Conservation (phyloP, 2,888 invertebrate species). For the Cetonia aurata region DNA sequence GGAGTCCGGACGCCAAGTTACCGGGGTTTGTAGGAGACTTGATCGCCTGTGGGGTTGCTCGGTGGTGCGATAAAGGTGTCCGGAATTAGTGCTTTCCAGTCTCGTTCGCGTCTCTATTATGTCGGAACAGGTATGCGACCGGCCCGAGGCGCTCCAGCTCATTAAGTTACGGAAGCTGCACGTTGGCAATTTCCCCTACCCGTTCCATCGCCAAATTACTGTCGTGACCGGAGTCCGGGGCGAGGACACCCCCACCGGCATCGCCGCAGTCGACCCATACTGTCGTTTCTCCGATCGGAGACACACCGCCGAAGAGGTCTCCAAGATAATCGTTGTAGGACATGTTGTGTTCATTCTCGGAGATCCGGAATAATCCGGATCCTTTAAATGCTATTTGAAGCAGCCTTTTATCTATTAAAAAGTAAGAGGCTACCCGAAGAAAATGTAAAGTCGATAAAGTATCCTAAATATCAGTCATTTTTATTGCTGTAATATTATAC, state of each 20-base stretch:
- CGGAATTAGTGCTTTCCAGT: conserved; percentile 51
- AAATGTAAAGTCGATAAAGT: too few relatives aligned
- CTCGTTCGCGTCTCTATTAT: conserved; percentile 56
- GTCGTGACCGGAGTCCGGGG: conserved; percentile 64
- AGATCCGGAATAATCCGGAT: conserved; percentile 1
- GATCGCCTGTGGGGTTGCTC: conserved; percentile 39
- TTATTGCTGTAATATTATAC: too few relatives aligned
- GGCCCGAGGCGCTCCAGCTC: conserved; percentile 54
- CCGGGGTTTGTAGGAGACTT: conserved; percentile 32
- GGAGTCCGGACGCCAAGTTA: conserved; percentile 17
- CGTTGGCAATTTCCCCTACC: conserved; percentile 67
- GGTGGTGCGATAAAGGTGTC: conserved; percentile 42
- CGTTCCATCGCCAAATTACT: conserved; percentile 65
- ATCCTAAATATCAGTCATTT: too few relatives aligned
- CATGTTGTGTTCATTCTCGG: conserved; percentile 10
- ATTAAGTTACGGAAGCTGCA: conserved; percentile 68
- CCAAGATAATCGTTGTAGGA: conserved; percentile 34
- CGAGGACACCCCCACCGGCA: conserved; percentile 43
- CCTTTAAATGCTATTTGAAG: conserved; percentile 22
- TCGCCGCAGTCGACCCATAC: conserved; percentile 45
- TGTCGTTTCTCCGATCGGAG: conserved; percentile 1
- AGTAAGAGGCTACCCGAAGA: too few relatives aligned
- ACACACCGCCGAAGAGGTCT: conserved; percentile 23
- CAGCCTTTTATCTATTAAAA: too few relatives aligned
- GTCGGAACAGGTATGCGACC: conserved; percentile 47